phyloP scores from a whole-genome alignment of 2,888 invertebrate genomes.

The Dysmachus trigonus region DNA sequence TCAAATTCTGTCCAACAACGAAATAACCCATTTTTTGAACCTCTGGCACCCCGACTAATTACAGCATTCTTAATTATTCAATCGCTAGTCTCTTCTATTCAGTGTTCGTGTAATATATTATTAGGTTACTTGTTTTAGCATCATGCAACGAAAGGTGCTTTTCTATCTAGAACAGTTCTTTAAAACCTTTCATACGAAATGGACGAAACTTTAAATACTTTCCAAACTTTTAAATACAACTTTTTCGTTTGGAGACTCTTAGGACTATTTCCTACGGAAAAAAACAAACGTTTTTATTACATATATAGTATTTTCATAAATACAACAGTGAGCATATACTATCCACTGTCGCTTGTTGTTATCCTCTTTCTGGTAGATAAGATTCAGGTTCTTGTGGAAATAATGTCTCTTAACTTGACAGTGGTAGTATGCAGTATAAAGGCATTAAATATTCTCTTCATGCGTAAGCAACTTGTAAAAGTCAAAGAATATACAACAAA shows the following conservation, averaged over 20 bases:
- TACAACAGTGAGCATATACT: not conserved
- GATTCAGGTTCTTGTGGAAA: not conserved
- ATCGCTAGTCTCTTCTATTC: not conserved
- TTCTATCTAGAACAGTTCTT: not conserved
- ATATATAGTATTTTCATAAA: not conserved
- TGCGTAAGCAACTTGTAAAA: not conserved
- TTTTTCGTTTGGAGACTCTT: not conserved
- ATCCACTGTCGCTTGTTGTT: not conserved
- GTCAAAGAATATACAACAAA: not conserved
- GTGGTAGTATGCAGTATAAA: not conserved
- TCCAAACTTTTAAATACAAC: not conserved
- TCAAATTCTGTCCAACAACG: no score
- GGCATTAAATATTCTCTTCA: slow-evolving; percentile 8
- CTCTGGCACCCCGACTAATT: no score
- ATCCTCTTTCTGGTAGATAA: not conserved
- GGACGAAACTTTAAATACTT: not conserved
- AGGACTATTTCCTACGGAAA: not conserved
- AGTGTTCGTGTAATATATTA: not conserved
- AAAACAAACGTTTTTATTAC: not conserved
- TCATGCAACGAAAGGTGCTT: not conserved
- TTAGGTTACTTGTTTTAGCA: not conserved
- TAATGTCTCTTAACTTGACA: not conserved
- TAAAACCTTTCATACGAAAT: not conserved
- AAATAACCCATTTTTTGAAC: no score
- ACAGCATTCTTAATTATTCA: not conserved